Conservation (phyloP, 1,140 invertebrate species). For the Geopemphigus sp. region DNA sequence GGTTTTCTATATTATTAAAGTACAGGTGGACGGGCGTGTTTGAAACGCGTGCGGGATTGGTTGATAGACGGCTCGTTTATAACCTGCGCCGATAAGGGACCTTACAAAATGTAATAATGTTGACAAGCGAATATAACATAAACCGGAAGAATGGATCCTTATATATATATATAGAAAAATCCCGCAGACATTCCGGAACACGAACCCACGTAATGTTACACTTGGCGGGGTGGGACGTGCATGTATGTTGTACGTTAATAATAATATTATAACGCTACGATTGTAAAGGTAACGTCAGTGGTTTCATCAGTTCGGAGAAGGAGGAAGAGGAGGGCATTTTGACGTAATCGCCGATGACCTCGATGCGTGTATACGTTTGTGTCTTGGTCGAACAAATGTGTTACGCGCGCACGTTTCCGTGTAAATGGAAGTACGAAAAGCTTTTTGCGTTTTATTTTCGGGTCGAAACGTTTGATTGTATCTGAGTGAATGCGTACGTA, state of each 20-base stretch:
- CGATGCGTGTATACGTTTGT: background rate
- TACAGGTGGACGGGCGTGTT: background rate
- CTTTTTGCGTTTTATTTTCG: background rate
- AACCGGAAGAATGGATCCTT: background rate
- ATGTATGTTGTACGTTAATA: background rate
- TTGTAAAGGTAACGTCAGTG: background rate
- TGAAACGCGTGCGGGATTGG: background rate
- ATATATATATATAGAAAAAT: background rate
- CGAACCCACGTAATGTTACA: background rate
- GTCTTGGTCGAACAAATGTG: background rate
- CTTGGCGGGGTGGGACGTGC: no score
- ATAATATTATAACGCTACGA: background rate
- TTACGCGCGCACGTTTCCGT: background rate
- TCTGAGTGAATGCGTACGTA: no score
- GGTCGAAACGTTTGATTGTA: no score
- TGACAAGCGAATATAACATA: conserved; percentile 4
- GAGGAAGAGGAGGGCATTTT: no score
- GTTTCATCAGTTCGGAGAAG: conserved; percentile 11
- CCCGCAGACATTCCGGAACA: background rate
- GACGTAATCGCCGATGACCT: conserved; percentile 9
- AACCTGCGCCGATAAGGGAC: background rate
- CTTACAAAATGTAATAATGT: conserved; percentile 15
- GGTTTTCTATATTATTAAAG: no score
- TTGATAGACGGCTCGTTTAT: background rate
- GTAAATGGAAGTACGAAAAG: conserved; percentile 24